Evolutionary conservation across 2,888 invertebrate genomes (phyloP).

Genomic region (Flexamia atlantica): DNA sequence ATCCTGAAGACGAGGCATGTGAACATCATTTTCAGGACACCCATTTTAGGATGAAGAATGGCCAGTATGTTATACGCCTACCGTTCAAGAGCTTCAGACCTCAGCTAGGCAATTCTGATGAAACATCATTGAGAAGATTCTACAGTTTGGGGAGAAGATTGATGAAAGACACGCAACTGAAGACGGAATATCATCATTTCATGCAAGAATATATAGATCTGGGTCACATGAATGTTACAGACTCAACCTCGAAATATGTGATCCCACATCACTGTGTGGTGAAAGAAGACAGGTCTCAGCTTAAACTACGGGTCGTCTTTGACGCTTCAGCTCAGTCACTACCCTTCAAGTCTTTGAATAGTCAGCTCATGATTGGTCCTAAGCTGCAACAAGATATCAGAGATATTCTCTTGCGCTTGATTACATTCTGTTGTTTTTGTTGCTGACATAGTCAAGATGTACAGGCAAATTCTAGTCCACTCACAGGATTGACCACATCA

Average conservation of each 20-base stretch:
- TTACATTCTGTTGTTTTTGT: constrained; percentile 67
- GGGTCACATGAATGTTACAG: constrained; percentile 66
- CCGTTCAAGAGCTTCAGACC: constrained; percentile 34
- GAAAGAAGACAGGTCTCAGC: constrained; percentile 64
- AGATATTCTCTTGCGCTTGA: constrained; percentile 67
- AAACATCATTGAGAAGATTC: constrained; percentile 53
- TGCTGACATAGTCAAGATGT: constrained; percentile 70
- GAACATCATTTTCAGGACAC: constrained; percentile 56
- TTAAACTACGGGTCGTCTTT: constrained; percentile 69
- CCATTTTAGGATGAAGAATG: constrained; percentile 30
- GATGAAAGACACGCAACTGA: neutral
- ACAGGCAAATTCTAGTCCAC: constrained; percentile 68
- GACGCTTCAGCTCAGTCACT: constrained; percentile 68
- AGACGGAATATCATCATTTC: constrained; percentile 64
- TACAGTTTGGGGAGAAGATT: constrained; percentile 58
- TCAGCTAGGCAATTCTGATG: constrained; percentile 49
- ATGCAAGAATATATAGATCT: constrained; percentile 67
- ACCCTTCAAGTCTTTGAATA: constrained; percentile 65
- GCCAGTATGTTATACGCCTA: constrained; percentile 58
- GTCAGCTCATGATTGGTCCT: constrained; percentile 67
- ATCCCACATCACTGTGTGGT: constrained; percentile 68
- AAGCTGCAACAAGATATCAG: constrained; percentile 69
- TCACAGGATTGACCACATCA: constrained; percentile 66
- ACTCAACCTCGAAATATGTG: neutral
- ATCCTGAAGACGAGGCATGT: constrained; percentile 51